Conservation (phyloP, 2,888 invertebrate genomes). For the Coelinius sp. region DNA sequence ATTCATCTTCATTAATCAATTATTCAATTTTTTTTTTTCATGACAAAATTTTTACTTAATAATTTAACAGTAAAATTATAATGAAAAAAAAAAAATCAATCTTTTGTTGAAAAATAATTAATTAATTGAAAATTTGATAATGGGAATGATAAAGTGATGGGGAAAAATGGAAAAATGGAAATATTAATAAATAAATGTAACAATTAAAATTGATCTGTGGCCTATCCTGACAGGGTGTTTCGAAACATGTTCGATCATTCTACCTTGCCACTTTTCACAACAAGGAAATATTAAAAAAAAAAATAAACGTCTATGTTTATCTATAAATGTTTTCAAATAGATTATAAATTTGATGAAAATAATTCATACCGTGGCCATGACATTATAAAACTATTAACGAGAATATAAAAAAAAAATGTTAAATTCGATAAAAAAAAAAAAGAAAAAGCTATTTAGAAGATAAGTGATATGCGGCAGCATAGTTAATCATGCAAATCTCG, state of each 20-base stretch:
- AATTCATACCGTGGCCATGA: neutral
- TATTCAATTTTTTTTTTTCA: too few species aligned
- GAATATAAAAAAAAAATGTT: neutral
- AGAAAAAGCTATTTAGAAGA: slow-evolving; percentile 7
- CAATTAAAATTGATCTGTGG: slow-evolving; percentile 30
- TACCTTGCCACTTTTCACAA: slow-evolving; percentile 22
- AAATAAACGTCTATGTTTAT: neutral
- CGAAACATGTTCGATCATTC: slow-evolving; percentile 38
- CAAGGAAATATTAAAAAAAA: slow-evolving; percentile 26
- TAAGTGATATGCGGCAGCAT: slow-evolving; percentile 33
- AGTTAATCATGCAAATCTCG: slow-evolving; percentile 8
- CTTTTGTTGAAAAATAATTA: too few species aligned
- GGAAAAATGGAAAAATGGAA: too few species aligned
- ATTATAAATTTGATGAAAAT: neutral
- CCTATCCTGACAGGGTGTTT: slow-evolving; percentile 49
- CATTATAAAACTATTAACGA: neutral
- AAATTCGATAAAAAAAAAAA: neutral
- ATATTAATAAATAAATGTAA: neutral
- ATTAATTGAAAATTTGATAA: too few species aligned
- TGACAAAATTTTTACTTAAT: too few species aligned
- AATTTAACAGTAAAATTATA: too few species aligned
- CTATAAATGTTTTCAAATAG: neutral
- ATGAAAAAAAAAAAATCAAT: too few species aligned
- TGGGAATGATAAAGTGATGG: too few species aligned
- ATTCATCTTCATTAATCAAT: too few species aligned